Percentiles rank a stretch among this genome's conserved stretches.
Evolutionary conservation across 2,797 vertebrate genomes (phyloP).

Genomic region (Thamnophis elegans): DNA sequence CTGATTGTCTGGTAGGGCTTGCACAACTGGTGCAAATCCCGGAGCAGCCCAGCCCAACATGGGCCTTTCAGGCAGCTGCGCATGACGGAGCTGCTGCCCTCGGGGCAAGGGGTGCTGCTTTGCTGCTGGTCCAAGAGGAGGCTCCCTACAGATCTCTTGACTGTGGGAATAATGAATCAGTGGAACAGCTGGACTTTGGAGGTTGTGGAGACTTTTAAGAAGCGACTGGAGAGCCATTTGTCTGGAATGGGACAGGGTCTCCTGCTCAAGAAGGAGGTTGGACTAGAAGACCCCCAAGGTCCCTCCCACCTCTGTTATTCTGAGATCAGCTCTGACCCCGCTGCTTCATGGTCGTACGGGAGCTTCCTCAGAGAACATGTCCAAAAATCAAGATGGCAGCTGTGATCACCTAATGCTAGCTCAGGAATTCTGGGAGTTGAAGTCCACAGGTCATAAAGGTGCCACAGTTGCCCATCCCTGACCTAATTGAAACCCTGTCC

Average conservation of each 20-base stretch:
- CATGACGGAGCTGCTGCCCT: not conserved
- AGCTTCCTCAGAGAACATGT: not conserved
- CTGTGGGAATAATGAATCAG: too few species aligned
- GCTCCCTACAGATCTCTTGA: not conserved
- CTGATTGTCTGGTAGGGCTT: slow-evolving; percentile 58
- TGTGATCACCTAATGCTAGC: not conserved
- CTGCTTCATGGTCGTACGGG: not conserved
- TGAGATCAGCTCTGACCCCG: not conserved
- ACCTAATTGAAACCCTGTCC: not conserved
- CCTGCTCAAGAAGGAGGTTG: not conserved
- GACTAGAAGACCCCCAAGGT: not conserved
- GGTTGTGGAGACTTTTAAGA: not conserved
- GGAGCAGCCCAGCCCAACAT: not conserved
- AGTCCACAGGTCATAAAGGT: not conserved
- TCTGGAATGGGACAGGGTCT: not conserved
- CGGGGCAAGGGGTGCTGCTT: not conserved
- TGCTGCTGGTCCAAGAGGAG: not conserved
- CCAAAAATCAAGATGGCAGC: not conserved
- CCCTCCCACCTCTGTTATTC: too few species aligned
- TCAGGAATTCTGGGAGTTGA: not conserved
- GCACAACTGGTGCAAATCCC: slow-evolving; percentile 45
- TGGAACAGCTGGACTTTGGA: not conserved
- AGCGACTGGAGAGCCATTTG: not conserved
- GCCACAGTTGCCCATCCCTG: not conserved
- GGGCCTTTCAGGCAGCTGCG: not conserved